phyloP scores from a whole-genome alignment of 2,888 invertebrate species.

The Agrochola lychnidis region DNA sequence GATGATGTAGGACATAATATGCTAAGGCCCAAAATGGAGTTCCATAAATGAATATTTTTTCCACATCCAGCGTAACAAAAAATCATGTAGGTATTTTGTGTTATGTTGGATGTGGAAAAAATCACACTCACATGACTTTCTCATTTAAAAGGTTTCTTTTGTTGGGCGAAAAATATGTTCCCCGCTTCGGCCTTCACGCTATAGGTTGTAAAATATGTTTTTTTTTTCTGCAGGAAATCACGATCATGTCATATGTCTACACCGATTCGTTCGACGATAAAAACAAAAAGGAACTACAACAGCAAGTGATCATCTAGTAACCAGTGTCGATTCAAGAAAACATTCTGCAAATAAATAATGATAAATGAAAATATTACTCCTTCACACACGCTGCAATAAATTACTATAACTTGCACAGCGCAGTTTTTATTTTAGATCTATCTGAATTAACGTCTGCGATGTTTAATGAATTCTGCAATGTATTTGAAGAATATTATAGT shows the following conservation, averaged over 20 bases:
- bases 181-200: neutral
- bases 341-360: constrained; percentile 7
- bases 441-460: neutral
- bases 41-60: constrained; percentile 2
- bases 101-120: too few relatives aligned
- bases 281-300: constrained; percentile 40
- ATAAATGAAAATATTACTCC: neutral
- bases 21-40: neutral
- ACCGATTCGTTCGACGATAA: constrained; percentile 79
- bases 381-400: constrained; percentile 35
- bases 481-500: neutral
- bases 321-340: constrained; percentile 3
- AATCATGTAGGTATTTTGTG: too few relatives aligned
- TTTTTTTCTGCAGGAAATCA: constrained; percentile 74
- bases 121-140: neutral
- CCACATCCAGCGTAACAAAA: neutral
- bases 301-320: constrained; percentile 1
- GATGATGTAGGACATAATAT: neutral
- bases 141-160: constrained; percentile 6
- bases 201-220: constrained; percentile 1
- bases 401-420: neutral
- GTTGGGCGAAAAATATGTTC: neutral
- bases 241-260: constrained; percentile 82
- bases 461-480: neutral
- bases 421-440: constrained; percentile 6